Percentiles rank a stretch among this genome's conserved stretches.
These are phyloP conservation scores for Lepidocyrtinus sp. DNA, from an alignment of 2,888 invertebrate genomes.

Conservation along the genomic window DNA sequence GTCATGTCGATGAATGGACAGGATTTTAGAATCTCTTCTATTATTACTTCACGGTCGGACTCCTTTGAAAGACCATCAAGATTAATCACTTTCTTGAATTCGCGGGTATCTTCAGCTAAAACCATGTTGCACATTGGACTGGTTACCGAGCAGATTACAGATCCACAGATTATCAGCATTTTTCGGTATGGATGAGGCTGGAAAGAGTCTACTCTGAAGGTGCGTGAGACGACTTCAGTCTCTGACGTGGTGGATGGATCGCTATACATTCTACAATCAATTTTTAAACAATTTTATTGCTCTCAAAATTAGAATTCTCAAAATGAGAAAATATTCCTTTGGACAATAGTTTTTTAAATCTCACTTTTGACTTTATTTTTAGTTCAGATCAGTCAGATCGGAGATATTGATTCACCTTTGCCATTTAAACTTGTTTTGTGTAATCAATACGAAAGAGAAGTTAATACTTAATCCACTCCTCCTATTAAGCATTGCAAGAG, in stretches of 20 bases:
- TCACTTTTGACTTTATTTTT: not conserved
- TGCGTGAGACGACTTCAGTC: constrained; percentile 62
- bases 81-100: constrained; percentile 87
- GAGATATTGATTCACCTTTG: too few species aligned
- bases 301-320: not conserved
- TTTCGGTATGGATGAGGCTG: constrained; percentile 65
- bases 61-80: constrained; percentile 85
- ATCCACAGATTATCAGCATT: constrained; percentile 66
- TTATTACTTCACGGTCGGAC: constrained; percentile 84
- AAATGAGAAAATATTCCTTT: not conserved
- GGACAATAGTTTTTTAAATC: not conserved
- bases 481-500: not conserved
- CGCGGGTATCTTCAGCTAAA: constrained; percentile 71
- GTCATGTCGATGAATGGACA: constrained; percentile 76
- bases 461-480: not conserved
- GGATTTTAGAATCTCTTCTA: constrained; percentile 87
- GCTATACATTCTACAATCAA: constrained; percentile 49
- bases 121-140: constrained; percentile 61
- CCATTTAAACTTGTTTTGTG: too few species aligned
- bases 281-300: too few species aligned
- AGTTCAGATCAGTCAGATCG: too few species aligned
- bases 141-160: constrained; percentile 62
- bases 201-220: constrained; percentile 66
- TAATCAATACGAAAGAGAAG: too few species aligned
- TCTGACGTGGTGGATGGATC: constrained; percentile 40